These are phyloP conservation scores for Musca vetustissima DNA, from an alignment of 1,140 invertebrate genomes.

Conservation along the genomic window DNA sequence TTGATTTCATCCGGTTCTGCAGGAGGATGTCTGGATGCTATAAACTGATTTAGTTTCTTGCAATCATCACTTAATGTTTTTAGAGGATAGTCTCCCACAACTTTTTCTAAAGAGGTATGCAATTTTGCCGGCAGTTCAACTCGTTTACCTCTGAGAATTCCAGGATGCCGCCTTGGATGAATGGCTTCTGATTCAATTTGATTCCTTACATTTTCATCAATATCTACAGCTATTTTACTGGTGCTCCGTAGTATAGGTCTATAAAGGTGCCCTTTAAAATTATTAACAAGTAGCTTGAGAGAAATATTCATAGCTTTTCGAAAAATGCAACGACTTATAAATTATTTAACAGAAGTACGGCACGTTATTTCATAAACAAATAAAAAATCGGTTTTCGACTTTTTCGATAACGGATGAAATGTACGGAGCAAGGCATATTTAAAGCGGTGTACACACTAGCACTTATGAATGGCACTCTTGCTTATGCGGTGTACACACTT, in stretches of 20 bases:
- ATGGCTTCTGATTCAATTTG: constrained; percentile 61
- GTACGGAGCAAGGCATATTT: too few species aligned
- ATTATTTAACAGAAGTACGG: not conserved
- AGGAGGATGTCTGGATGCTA: constrained; percentile 64
- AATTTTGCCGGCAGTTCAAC: constrained; percentile 64
- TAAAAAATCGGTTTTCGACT: too few species aligned
- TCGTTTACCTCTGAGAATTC: constrained; percentile 58
- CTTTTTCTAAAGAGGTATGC: constrained; percentile 58
- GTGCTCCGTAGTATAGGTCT: constrained; percentile 30
- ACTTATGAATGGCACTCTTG: too few species aligned
- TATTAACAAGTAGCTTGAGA: not conserved
- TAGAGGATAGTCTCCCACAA: constrained; percentile 61
- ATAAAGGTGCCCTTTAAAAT: too few species aligned
- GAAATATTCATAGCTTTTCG: constrained; percentile 2
- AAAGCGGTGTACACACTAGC: too few species aligned
- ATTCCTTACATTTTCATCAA: constrained; percentile 58
- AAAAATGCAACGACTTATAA: not conserved
- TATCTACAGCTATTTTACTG: constrained; percentile 57
- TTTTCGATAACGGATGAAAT: too few species aligned
- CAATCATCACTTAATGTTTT: constrained; percentile 60
- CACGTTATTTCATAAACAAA: not conserved
- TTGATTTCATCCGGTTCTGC: constrained; percentile 61
- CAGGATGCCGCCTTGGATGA: constrained; percentile 72
- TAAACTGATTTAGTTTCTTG: constrained; percentile 61
- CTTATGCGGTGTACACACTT: too few species aligned